Evolutionary conservation across 1,140 invertebrate genomes (phyloP).

Genomic region (Planococcus citri): DNA sequence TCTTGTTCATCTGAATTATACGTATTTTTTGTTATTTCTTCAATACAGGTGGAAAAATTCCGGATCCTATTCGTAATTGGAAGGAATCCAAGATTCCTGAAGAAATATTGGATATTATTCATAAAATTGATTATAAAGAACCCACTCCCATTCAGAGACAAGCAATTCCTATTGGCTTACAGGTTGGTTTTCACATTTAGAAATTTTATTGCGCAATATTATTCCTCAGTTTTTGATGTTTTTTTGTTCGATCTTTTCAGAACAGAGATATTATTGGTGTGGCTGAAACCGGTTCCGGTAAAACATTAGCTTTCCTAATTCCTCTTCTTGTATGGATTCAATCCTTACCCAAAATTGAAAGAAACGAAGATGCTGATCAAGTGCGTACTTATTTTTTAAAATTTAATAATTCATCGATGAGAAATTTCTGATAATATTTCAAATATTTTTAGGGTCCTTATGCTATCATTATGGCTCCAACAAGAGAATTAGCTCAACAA

Average conservation of each 20-base stretch:
- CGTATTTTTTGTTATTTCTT: no score
- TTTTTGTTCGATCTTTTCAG: slow-evolving; percentile 35
- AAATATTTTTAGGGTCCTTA: slow-evolving; percentile 73
- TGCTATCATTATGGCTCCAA: slow-evolving; percentile 96
- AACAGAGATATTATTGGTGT: slow-evolving; percentile 99
- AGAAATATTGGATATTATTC: slow-evolving; percentile 89
- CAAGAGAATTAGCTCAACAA: slow-evolving; percentile 97
- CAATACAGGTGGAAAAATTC: slow-evolving; percentile 68
- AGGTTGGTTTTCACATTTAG: slow-evolving; percentile 28
- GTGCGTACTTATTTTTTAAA: slow-evolving; percentile 31
- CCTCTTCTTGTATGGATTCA: slow-evolving; percentile 97
- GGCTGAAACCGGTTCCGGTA: slow-evolving; percentile 96
- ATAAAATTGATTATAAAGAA: slow-evolving; percentile 92
- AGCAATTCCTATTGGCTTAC: slow-evolving; percentile 96
- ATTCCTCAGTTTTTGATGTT: slow-evolving; percentile 12
- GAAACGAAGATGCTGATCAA: slow-evolving; percentile 79
- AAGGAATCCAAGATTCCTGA: slow-evolving; percentile 82
- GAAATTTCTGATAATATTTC: not conserved
- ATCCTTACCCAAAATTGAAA: slow-evolving; percentile 87
- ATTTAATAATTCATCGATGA: slow-evolving; percentile 13
- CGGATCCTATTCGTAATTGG: slow-evolving; percentile 92
- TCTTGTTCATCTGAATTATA: no score
- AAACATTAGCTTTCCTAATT: slow-evolving; percentile 96
- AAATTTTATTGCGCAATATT: not conserved
- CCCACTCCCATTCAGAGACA: slow-evolving; percentile 98